Percentiles rank a stretch among this genome's conserved stretches.
Evolutionary conservation across 2,888 invertebrate species (phyloP).

Genomic region (Zootermopsis nevadensis): DNA sequence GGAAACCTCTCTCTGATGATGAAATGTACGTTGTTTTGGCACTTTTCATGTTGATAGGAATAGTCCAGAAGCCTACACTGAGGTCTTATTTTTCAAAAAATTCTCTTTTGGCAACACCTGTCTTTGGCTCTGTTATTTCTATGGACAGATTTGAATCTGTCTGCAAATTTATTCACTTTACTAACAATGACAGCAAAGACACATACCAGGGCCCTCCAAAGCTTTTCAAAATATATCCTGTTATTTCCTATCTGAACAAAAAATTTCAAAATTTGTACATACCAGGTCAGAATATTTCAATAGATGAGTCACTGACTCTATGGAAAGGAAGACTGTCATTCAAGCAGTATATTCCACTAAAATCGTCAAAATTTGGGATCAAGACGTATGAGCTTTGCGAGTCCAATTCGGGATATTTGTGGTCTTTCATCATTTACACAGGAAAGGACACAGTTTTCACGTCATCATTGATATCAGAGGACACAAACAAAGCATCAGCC

Average conservation of each 20-base stretch:
- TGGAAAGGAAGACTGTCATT: constrained; percentile 37
- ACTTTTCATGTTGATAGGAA: constrained; percentile 41
- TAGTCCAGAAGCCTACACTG: constrained; percentile 32
- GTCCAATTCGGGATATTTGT: constrained; percentile 33
- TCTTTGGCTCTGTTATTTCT: constrained; percentile 13
- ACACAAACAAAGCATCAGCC: not conserved
- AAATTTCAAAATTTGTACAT: constrained; percentile 35
- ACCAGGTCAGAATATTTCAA: constrained; percentile 40
- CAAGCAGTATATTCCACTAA: constrained; percentile 34
- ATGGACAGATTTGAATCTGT: not conserved
- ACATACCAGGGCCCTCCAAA: not conserved
- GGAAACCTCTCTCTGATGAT: constrained; percentile 23
- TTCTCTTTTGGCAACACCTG: constrained; percentile 21
- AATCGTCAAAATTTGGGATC: constrained; percentile 40
- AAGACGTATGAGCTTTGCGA: constrained; percentile 34
- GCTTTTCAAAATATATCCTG: constrained; percentile 11
- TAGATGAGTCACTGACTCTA: constrained; percentile 32
- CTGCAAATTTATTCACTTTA: not conserved
- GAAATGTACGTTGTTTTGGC: constrained; percentile 32
- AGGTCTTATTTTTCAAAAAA: constrained; percentile 37
- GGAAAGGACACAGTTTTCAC: not conserved
- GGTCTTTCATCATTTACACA: constrained; percentile 27
- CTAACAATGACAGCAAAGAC: not conserved
- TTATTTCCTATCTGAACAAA: constrained; percentile 8
- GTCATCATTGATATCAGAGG: not conserved